Evolutionary conservation across 2,113 vertebrate species (phyloP).

Genomic region (Eleginops maclovinus): DNA sequence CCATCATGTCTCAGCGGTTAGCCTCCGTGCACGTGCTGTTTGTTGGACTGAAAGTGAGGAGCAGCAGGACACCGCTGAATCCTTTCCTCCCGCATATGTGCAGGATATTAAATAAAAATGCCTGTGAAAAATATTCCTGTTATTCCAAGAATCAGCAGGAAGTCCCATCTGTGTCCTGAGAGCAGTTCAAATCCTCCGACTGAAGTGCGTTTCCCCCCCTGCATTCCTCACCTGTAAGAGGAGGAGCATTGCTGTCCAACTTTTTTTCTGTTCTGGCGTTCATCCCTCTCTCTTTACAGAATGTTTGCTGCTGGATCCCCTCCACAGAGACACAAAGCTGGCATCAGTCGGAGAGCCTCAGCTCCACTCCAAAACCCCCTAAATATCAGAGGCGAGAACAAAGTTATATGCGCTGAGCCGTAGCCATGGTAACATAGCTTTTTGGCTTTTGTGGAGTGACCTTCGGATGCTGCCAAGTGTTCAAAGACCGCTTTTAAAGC

Average conservation of each 20-base stretch:
- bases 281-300: constrained; percentile 1
- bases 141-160: constrained; percentile 65
- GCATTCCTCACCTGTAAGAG: constrained; percentile 58
- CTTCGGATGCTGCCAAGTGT: constrained; percentile 52
- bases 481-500: constrained; percentile 24
- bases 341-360: background rate
- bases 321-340: constrained; percentile 31
- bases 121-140: constrained; percentile 55
- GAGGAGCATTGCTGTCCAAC: background rate
- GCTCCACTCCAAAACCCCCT: constrained; percentile 4
- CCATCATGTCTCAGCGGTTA: constrained; percentile 18
- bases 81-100: constrained; percentile 23
- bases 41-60: constrained; percentile 26
- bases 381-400: constrained; percentile 14
- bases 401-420: constrained; percentile 17
- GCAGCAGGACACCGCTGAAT: constrained; percentile 2
- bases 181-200: constrained; percentile 25
- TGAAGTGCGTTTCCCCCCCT: background rate
- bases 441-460: constrained; percentile 50
- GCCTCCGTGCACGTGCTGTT: constrained; percentile 1
- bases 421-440: constrained; percentile 54
- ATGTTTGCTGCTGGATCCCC: constrained; percentile 1
- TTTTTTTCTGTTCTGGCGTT: background rate
- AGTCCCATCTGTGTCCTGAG: constrained; percentile 71
- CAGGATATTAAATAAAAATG: constrained; percentile 69